Evolutionary conservation across 2,113 vertebrate genomes (phyloP), one percentile per base, ranked within the genome.

Genomic region (Chionomys nivalis): DNA sequence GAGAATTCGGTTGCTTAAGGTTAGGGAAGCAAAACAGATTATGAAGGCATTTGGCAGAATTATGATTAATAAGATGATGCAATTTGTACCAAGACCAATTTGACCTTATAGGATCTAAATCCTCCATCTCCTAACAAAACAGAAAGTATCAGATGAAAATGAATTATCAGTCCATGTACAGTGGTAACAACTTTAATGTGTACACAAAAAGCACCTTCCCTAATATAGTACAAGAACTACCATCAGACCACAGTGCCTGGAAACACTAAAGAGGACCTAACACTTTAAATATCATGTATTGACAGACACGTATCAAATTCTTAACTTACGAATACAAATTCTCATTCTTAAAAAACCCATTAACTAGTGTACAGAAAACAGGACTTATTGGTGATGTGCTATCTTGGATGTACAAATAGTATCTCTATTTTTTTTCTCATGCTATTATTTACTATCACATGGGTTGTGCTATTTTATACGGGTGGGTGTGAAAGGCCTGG

Each of bases 101-200:
- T 97, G 92, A 95, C 93, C 92, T 95, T 92, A 90, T 68, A 92
- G 52, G 95, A 96, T 93, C 95, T 90, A 95, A 79, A 94, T 93
- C 90, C 63, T 28, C 82, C 91, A 23, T 92, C 7, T 96, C 36
- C 52, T 91, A 94, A 94, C 36, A 95, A 93, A 77, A 95, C 63
- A 92, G 86, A 97, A 97, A 95, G 33, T 94, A 96, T 95, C 88
- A 92, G 36, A 91, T 90, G 92, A 92, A 47, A 97, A 95, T 91
- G 9, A 96, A 97, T 97, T 96, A 95, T 77, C 77, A 78, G 26
- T 49, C 1, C 24, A 87, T 78, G n/a, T 17, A 26, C 36, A 66
- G 14, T 76, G 39, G 81, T 78, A 55, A 68, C 52, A 82, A 94
- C 31, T 77, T 65, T 89, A 88, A 44, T 92, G 26, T 91, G 93